phyloP scores from a whole-genome alignment of 92 coral and sea anemone genomes.

The Porites cylindrica region DNA sequence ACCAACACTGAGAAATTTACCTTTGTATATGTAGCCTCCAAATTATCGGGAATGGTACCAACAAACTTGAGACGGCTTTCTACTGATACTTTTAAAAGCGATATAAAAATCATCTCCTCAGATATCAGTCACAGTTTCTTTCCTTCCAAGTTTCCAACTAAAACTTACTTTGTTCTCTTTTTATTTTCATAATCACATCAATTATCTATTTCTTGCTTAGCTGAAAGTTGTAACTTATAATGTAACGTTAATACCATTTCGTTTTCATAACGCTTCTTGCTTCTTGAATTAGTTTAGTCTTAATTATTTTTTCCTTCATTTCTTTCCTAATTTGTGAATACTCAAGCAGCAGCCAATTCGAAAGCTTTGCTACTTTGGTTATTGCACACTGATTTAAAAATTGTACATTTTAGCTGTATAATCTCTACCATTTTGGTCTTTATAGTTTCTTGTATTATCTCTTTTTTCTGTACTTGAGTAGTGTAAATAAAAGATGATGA shows the following conservation, averaged over 20 bases:
- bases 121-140: too few species aligned
- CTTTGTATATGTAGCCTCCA: neutral
- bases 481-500: too few species aligned
- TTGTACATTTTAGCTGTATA: neutral
- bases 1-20: neutral
- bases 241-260: neutral
- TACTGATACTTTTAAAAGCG: too few species aligned
- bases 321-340: neutral
- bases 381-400: too few species aligned
- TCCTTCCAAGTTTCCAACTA: neutral
- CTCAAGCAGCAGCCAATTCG: conserved; percentile 1
- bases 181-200: neutral
- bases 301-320: neutral
- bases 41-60: conserved; percentile 1
- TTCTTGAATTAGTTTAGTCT: neutral
- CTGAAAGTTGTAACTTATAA: neutral
- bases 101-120: too few species aligned
- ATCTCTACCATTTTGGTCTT: neutral
- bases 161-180: neutral
- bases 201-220: too few species aligned
- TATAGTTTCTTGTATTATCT: neutral
- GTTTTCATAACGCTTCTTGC: neutral
- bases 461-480: neutral
- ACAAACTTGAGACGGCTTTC: too few species aligned
- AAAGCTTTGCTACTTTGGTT: neutral